These are phyloP conservation scores for Clarias batrachus DNA, from an alignment of 2,113 vertebrate species.

Conservation along the genomic window DNA sequence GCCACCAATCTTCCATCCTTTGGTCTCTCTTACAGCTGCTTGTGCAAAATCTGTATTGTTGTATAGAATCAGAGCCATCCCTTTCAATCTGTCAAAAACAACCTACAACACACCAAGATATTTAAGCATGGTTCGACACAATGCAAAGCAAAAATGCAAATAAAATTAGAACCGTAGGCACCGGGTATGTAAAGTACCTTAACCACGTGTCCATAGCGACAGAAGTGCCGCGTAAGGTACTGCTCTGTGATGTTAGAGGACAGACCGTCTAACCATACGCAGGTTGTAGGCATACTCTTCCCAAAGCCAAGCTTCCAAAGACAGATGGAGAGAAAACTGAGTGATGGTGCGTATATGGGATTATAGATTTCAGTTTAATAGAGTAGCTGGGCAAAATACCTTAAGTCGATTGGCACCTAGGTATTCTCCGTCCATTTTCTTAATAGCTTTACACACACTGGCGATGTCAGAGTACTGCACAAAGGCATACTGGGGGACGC, in stretches of 20 bases:
- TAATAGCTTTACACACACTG: slow-evolving; percentile 98
- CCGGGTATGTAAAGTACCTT: slow-evolving; percentile 75
- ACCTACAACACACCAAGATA: slow-evolving; percentile 73
- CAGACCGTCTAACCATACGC: slow-evolving; percentile 97
- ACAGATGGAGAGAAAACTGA: neutral
- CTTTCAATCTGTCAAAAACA: slow-evolving; percentile 96
- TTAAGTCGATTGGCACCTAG: slow-evolving; percentile 95
- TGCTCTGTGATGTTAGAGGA: slow-evolving; percentile 94
- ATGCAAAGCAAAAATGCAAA: neutral
- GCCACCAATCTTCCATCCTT: slow-evolving; percentile 97
- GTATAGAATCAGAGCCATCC: slow-evolving; percentile 96
- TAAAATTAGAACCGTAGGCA: neutral
- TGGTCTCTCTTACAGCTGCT: slow-evolving; percentile 96
- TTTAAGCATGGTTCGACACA: neutral
- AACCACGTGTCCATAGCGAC: slow-evolving; percentile 91
- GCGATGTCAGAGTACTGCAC: slow-evolving; percentile 97
- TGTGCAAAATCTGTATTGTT: slow-evolving; percentile 99
- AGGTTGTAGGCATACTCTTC: slow-evolving; percentile 99
- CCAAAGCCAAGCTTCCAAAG: slow-evolving; percentile 91
- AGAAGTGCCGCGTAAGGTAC: slow-evolving; percentile 95
- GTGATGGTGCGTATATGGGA: neutral
- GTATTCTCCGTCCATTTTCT: slow-evolving; percentile 99
- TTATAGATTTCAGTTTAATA: neutral
- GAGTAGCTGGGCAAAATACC: slow-evolving; percentile 65
- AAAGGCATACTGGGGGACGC: slow-evolving; percentile 95